Evolutionary conservation across 2,797 vertebrate genomes (phyloP).

Genomic region (Crypturellus tataupa): DNA sequence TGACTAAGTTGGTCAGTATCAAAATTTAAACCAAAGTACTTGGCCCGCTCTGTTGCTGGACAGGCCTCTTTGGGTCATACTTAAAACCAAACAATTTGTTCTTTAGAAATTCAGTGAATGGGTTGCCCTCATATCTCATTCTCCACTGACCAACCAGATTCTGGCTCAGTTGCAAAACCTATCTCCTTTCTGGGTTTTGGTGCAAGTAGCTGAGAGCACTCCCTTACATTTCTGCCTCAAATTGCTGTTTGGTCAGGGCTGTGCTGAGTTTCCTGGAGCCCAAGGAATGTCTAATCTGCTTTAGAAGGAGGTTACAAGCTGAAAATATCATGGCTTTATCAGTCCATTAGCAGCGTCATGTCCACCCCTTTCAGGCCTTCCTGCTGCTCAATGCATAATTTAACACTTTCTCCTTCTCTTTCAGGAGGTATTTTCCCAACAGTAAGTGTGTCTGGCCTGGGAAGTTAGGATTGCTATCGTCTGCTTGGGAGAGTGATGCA

Average conservation of each 20-base stretch:
- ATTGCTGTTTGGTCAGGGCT: background rate
- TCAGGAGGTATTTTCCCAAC: background rate
- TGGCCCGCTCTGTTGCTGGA: conserved; percentile 22
- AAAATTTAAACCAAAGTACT: conserved; percentile 53
- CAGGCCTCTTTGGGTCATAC: conserved; percentile 20
- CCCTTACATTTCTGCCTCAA: background rate
- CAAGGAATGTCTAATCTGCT: background rate
- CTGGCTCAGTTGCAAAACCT: background rate
- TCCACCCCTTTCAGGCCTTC: background rate
- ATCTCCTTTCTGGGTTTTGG: background rate
- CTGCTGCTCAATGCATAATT: background rate
- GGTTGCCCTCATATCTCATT: conserved; percentile 21
- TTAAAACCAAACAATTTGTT: conserved; percentile 60
- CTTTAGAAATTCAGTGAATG: conserved; percentile 50
- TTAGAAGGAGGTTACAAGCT: background rate
- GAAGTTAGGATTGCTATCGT: background rate
- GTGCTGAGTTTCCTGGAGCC: background rate
- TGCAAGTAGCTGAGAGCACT: background rate
- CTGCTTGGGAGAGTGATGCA: background rate
- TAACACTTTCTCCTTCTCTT: background rate
- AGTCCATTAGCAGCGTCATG: background rate
- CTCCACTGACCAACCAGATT: conserved; percentile 5
- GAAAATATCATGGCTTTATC: background rate
- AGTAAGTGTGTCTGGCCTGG: background rate
- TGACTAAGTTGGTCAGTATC: background rate